Evolutionary conservation across 2,113 vertebrate species (phyloP).

Genomic region (Oncorhynchus clarkii): DNA sequence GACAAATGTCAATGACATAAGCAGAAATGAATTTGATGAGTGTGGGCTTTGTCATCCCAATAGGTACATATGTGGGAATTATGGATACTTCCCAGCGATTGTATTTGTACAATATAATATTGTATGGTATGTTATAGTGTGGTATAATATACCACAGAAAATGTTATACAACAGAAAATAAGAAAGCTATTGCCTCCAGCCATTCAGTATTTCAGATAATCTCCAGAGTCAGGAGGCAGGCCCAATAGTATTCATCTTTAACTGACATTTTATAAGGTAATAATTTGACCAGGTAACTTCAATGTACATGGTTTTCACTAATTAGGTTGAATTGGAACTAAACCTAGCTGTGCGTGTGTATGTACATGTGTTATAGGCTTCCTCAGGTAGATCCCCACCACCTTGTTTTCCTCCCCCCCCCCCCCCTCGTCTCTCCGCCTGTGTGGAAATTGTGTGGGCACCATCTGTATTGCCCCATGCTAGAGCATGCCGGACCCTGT

Average conservation of each 20-base stretch:
- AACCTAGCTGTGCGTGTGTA: not conserved
- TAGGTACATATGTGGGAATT: too few relatives aligned
- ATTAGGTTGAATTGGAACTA: not conserved
- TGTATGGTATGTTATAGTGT: too few relatives aligned
- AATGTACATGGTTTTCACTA: not conserved
- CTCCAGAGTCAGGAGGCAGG: not conserved
- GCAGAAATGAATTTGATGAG: too few relatives aligned
- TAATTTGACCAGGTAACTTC: conserved; percentile 9
- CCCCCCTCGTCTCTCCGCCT: conserved; percentile 59
- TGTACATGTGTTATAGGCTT: conserved; percentile 51
- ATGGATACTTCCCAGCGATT: too few relatives aligned
- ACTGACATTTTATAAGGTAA: conserved; percentile 11
- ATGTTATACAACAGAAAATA: too few relatives aligned
- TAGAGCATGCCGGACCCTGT: conserved; percentile 77
- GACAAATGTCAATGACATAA: too few relatives aligned
- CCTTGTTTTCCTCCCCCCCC: conserved; percentile 65
- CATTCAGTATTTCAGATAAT: conserved; percentile 23
- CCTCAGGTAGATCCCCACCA: conserved; percentile 61
- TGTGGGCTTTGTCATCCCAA: too few relatives aligned
- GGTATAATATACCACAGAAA: too few relatives aligned
- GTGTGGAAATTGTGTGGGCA: conserved; percentile 77
- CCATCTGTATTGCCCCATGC: conserved; percentile 76
- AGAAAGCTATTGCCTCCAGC: conserved; percentile 23
- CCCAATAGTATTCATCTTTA: too few relatives aligned
- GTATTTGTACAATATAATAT: too few relatives aligned